These are phyloP conservation scores for Glaucidium brasilianum DNA, from an alignment of 2,113 vertebrate species.

Conservation along the genomic window DNA sequence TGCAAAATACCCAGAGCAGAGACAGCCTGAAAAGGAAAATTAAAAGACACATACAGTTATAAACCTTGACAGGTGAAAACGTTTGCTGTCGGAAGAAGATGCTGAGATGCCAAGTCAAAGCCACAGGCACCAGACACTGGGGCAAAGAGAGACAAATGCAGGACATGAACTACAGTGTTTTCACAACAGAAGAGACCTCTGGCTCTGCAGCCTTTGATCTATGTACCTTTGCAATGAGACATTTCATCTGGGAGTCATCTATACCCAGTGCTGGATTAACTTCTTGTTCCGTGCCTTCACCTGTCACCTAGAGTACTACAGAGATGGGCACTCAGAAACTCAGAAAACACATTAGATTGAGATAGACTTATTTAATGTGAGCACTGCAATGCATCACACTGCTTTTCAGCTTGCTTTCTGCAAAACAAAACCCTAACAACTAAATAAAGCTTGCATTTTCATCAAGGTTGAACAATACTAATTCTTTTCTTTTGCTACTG, in stretches of 20 bases:
- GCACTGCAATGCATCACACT: neutral
- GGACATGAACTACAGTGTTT: neutral
- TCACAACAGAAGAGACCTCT: conserved; percentile 14
- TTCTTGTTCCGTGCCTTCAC: neutral
- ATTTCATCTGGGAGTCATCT: conserved; percentile 22
- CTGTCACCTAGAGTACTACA: neutral
- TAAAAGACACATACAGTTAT: conserved; percentile 53
- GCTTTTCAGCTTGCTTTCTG: neutral
- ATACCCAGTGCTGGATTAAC: conserved; percentile 21
- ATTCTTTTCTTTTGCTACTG: neutral
- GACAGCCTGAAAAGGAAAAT: conserved; percentile 22
- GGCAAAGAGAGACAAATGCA: conserved; percentile 1
- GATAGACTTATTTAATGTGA: neutral
- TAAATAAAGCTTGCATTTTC: neutral
- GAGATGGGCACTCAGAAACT: neutral
- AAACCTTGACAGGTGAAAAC: conserved; percentile 63
- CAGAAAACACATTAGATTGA: neutral
- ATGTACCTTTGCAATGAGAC: neutral
- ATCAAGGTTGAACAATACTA: neutral
- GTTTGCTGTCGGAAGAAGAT: conserved; percentile 53
- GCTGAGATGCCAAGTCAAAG: conserved; percentile 29
- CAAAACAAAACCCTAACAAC: neutral
- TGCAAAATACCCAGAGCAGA: neutral
- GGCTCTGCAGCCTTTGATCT: conserved; percentile 12
- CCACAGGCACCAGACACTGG: neutral